These are phyloP conservation scores for Amphiduros pacificus DNA, from an alignment of 2,888 invertebrate species.

Conservation along the genomic window DNA sequence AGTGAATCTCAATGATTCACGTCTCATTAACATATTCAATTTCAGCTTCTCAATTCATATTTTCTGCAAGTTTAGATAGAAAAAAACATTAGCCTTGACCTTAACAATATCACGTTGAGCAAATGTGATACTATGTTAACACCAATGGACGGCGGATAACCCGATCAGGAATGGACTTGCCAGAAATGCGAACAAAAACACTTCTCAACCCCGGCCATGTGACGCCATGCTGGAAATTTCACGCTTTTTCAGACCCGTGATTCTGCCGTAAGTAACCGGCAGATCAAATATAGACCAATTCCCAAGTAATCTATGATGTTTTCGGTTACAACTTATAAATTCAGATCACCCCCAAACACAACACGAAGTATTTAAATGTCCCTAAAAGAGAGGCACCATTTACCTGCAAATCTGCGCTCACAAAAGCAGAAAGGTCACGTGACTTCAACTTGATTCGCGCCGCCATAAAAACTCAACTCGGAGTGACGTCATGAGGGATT, in stretches of 20 bases:
- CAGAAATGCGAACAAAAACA: conserved; percentile 21
- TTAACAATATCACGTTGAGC: too few relatives aligned
- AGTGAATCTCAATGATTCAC: conserved; percentile 17
- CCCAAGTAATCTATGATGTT: too few relatives aligned
- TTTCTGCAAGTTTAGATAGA: too few relatives aligned
- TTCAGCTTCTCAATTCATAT: conserved; percentile 5
- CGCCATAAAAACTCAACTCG: conserved; percentile 10
- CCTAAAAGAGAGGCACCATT: conserved; percentile 8
- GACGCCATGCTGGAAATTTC: conserved; percentile 24
- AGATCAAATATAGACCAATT: too few relatives aligned
- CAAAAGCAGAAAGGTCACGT: conserved; percentile 25
- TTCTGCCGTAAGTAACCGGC: too few relatives aligned
- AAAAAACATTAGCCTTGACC: too few relatives aligned
- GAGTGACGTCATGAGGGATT: conserved; percentile 7
- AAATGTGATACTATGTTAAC: too few relatives aligned
- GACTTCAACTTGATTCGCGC: conserved; percentile 21
- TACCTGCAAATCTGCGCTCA: conserved; percentile 26
- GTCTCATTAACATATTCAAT: conserved; percentile 22
- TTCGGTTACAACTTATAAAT: too few relatives aligned
- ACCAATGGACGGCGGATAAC: background rate
- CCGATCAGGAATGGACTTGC: conserved; percentile 6
- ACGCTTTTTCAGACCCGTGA: background rate
- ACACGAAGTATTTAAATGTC: background rate
- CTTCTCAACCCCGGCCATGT: conserved; percentile 17
- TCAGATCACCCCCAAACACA: too few relatives aligned